phyloP scores from a whole-genome alignment of 1,140 invertebrate genomes.

The Pogonomyrmex barbatus region DNA sequence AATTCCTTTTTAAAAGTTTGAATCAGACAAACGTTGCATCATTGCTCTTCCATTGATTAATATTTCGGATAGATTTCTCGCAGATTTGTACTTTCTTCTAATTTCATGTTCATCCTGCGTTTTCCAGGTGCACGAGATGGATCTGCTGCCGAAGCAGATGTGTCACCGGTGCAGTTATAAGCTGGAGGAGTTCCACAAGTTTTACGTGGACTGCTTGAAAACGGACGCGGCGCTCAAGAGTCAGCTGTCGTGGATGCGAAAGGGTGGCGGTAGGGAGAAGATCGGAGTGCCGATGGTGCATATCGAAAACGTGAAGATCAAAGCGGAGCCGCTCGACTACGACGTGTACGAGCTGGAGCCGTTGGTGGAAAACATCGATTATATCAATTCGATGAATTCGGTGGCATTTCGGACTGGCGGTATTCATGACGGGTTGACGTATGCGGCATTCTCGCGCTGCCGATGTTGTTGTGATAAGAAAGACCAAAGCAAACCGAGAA shows the following conservation, averaged over 20 bases:
- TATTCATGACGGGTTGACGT: conserved; percentile 59
- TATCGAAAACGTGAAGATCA: conserved; percentile 81
- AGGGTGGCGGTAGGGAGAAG: conserved; percentile 73
- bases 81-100: not conserved
- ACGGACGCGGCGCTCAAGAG: conserved; percentile 81
- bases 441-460: conserved; percentile 67
- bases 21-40: not conserved
- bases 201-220: conserved; percentile 81
- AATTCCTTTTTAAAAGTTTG: not conserved
- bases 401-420: conserved; percentile 49
- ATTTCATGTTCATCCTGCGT: conserved; percentile 35
- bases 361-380: conserved; percentile 63
- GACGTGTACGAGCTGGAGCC: conserved; percentile 72
- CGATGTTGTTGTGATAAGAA: conserved; percentile 75
- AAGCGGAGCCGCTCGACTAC: conserved; percentile 78
- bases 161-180: conserved; percentile 84
- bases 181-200: conserved; percentile 83
- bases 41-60: not conserved
- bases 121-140: conserved; percentile 83
- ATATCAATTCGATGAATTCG: conserved; percentile 67
- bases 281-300: conserved; percentile 82
- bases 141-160: conserved; percentile 84
- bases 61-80: not conserved
- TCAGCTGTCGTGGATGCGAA: conserved; percentile 83
- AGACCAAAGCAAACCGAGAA: conserved; percentile 60